These are phyloP conservation scores for Drosophila affinis DNA, from an alignment of 2,888 invertebrate genomes.

Conservation along the genomic window DNA sequence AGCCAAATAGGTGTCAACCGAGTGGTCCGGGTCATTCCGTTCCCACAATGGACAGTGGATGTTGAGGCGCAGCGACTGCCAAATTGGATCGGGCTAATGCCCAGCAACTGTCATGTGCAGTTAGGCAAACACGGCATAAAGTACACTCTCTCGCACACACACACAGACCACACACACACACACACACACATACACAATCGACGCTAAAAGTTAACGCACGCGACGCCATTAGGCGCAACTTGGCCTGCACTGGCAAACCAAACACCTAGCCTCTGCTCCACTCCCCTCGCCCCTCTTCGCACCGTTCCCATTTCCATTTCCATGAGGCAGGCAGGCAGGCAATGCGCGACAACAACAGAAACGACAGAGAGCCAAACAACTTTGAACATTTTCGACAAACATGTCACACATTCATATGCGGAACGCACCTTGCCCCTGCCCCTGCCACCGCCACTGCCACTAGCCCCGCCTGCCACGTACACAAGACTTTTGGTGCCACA, in stretches of 20 bases:
- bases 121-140: slow-evolving; percentile 68
- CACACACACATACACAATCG: slow-evolving; percentile 64
- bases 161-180: slow-evolving; percentile 18
- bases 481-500: no score
- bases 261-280: slow-evolving; percentile 49
- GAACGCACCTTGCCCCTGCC: slow-evolving; percentile 32
- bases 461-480: slow-evolving; percentile 4
- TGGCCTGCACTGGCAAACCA: slow-evolving; percentile 59
- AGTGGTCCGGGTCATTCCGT: slow-evolving; percentile 50
- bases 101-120: slow-evolving; percentile 77
- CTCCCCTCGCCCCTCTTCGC: slow-evolving; percentile 1
- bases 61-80: slow-evolving; percentile 22
- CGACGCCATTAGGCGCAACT: slow-evolving; percentile 75
- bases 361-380: slow-evolving; percentile 57
- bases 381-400: slow-evolving; percentile 78
- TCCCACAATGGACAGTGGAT: slow-evolving; percentile 35
- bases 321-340: slow-evolving; percentile 27
- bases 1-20: slow-evolving; percentile 35
- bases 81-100: slow-evolving; percentile 80
- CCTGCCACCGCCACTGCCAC: neutral
- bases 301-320: slow-evolving; percentile 41
- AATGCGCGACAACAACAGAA: slow-evolving; percentile 34
- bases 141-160: slow-evolving; percentile 18
- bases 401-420: slow-evolving; percentile 75
- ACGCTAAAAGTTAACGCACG: slow-evolving; percentile 77